phyloP scores from a whole-genome alignment of 2,113 vertebrate genomes.

The Brienomyrus brachyistius region DNA sequence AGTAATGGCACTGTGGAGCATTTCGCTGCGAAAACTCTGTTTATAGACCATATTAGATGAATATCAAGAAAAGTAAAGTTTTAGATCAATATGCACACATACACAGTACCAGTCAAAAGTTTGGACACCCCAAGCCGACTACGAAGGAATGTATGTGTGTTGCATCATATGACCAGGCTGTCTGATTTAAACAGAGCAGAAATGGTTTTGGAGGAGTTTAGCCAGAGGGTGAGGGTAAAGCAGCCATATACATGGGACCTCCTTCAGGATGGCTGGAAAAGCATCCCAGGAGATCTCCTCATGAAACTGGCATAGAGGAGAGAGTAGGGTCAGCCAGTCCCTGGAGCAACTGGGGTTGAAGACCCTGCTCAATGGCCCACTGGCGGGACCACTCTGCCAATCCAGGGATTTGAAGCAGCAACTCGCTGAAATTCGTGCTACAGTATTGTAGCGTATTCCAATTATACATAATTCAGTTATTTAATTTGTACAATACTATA shows the following conservation, averaged over 20 bases:
- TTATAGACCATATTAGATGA: neutral
- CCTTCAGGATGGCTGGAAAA: neutral
- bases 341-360: neutral
- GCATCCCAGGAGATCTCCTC: neutral
- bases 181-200: neutral
- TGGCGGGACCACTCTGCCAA: neutral
- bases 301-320: neutral
- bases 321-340: neutral
- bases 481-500: too few relatives aligned
- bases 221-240: neutral
- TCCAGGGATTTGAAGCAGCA: neutral
- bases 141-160: neutral
- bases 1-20: neutral
- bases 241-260: neutral
- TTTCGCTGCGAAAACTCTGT: neutral
- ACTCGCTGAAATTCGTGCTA: neutral
- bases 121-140: neutral
- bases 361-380: neutral
- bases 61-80: neutral
- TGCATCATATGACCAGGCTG: neutral
- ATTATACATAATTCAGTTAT: too few relatives aligned
- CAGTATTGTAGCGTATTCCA: too few relatives aligned
- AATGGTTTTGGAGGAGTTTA: neutral
- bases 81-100: neutral
- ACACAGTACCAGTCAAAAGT: neutral